Evolutionary conservation across 2,113 vertebrate genomes (phyloP), one percentile per base, ranked within the genome.

Genomic region (Apodemus speciosus): DNA sequence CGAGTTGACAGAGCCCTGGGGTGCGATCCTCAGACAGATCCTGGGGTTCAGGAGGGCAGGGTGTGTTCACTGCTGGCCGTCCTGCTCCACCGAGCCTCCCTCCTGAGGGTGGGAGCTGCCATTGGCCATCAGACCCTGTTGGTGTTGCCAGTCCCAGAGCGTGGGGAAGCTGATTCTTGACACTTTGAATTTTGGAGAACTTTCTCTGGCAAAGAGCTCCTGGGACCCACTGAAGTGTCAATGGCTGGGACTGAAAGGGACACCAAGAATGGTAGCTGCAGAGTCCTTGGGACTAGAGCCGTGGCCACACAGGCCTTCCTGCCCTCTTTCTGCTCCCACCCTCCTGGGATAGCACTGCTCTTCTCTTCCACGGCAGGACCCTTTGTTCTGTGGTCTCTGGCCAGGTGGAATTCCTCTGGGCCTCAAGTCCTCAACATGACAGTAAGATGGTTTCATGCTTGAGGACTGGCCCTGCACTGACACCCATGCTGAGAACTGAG

Each of bases 271-370:
- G 27, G 27, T 5, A 60, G n/a, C 73, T 53, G 0, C 3, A 2
- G 2, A 0, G 7, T 11, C 21, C 0, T 18, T n/a, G 15, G 8
- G 2, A 9, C 8, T 11, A 1, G n/a, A 66, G 27, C 75, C 2
- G 7, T 1, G 0, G 27, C 25, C 10, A 0, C 9, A n/a, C 6
- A 0, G 56, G 51, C 3, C 38, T 13, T 60, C 35, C n/a, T 76
- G 3, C 11, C 30, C 27, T 23, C 38, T 2, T 3, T 7, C 46
- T 69, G 79, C 15, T 21, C 3, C 20, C 9, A 2, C 9, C 27
- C 10, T 8, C 25, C 7, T 40, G 3, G 38, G 13, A 1, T 2
- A 8, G 49, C 3, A 1, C 35, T 0, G 0, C 0, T 7, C 0
- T 4, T 20, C 13, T 20, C 23, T 49, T 76, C 13, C 46, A 4